These are phyloP conservation scores for Distichodus sexfasciatus DNA, from an alignment of 2,797 vertebrate species.

Conservation along the genomic window DNA sequence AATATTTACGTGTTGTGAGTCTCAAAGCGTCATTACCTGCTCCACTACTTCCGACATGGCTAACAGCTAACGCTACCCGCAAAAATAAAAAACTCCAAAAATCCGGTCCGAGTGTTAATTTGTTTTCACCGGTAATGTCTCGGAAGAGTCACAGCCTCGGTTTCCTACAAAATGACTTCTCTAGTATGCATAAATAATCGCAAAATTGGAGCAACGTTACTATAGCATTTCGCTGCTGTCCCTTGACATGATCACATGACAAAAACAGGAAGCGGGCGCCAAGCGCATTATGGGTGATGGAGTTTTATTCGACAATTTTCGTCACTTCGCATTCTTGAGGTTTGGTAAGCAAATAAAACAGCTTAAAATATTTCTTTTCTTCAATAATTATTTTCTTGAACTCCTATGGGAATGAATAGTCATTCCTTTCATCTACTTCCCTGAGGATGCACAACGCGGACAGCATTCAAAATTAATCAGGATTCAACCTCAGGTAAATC, in stretches of 20 bases:
- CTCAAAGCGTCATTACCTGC: slow-evolving; percentile 70
- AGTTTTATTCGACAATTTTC: slow-evolving; percentile 59
- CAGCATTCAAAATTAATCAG: neutral
- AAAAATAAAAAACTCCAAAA: neutral
- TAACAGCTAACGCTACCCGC: neutral
- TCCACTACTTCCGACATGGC: slow-evolving; percentile 84
- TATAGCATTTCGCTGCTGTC: neutral
- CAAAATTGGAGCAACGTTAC: neutral
- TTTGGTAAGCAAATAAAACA: too few species aligned
- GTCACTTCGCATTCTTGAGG: too few species aligned
- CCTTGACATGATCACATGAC: slow-evolving; percentile 75
- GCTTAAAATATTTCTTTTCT: neutral
- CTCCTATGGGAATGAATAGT: neutral
- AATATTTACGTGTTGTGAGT: neutral
- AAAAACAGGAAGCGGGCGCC: slow-evolving; percentile 22
- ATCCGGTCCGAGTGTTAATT: slow-evolving; percentile 3
- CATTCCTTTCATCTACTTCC: neutral
- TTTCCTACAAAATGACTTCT: too few species aligned
- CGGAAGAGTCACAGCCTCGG: too few species aligned
- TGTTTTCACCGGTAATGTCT: too few species aligned
- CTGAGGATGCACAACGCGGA: neutral
- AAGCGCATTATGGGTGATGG: slow-evolving; percentile 74
- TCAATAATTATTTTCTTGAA: neutral
- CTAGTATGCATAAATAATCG: too few species aligned
- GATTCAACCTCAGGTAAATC: slow-evolving; percentile 17